Evolutionary conservation across 2,888 invertebrate genomes (phyloP).

Genomic region (Sminthurides aquaticus): DNA sequence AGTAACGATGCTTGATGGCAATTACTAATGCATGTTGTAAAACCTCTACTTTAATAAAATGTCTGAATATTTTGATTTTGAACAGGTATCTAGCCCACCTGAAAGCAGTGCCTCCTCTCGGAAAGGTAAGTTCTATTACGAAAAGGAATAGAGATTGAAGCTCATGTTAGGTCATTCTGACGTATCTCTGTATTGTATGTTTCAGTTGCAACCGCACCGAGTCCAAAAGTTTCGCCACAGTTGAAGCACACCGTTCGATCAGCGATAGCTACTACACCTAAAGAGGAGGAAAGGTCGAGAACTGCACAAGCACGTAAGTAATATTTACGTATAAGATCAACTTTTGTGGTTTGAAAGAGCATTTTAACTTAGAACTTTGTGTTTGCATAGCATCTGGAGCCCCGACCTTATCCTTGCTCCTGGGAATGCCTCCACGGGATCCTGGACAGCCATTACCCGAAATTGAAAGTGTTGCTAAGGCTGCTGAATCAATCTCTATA

Average conservation of each 20-base stretch:
- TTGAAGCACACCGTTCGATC: too few relatives aligned
- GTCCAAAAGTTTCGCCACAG: conserved; percentile 19
- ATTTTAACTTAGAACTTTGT: too few relatives aligned
- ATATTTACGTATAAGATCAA: too few relatives aligned
- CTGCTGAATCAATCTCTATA: background rate
- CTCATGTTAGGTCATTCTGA: background rate
- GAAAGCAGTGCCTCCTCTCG: conserved; percentile 14
- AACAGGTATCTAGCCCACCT: conserved; percentile 6
- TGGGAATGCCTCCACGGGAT: conserved; percentile 54
- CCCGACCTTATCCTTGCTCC: conserved; percentile 65
- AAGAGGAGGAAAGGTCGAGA: too few relatives aligned
- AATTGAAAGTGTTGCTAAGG: conserved; percentile 24
- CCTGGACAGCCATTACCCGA: conserved; percentile 48
- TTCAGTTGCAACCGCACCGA: too few relatives aligned
- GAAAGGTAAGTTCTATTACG: conserved; percentile 16
- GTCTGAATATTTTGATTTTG: background rate
- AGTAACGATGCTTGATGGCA: background rate
- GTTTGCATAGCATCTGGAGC: conserved; percentile 48
- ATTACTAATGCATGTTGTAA: too few relatives aligned
- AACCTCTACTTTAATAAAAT: too few relatives aligned
- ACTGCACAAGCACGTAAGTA: too few relatives aligned
- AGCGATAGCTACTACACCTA: too few relatives aligned
- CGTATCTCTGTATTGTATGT: too few relatives aligned
- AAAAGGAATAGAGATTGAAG: too few relatives aligned
- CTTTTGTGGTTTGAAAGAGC: too few relatives aligned